Evolutionary conservation across 2,113 vertebrate species (phyloP).

Genomic region (Theristicus caerulescens): DNA sequence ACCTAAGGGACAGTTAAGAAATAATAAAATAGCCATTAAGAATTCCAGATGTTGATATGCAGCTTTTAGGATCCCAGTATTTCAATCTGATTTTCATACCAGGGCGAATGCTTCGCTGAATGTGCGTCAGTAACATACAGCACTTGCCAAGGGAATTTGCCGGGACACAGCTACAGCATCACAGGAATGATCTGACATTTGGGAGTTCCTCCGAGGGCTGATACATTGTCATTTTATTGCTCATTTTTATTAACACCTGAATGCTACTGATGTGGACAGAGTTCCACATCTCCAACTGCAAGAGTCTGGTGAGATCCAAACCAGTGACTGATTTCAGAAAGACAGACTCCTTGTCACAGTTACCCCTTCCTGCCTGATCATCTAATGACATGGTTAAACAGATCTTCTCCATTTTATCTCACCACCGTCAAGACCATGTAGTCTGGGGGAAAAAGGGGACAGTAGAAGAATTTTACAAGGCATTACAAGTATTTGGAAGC

Average conservation of each 20-base stretch:
- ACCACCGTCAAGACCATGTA: neutral
- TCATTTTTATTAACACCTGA: neutral
- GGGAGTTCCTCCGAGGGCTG: neutral
- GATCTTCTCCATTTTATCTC: neutral
- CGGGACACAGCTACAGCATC: neutral
- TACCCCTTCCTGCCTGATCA: neutral
- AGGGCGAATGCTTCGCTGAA: fast-evolving
- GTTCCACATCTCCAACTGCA: fast-evolving
- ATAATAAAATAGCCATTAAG: neutral
- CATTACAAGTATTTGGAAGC: neutral
- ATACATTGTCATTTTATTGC: neutral
- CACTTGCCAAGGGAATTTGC: neutral
- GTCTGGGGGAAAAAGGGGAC: neutral
- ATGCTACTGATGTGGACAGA: neutral
- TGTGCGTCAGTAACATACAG: neutral
- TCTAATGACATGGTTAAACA: neutral
- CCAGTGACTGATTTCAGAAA: neutral
- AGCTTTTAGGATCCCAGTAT: neutral
- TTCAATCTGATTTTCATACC: neutral
- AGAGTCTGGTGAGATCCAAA: neutral
- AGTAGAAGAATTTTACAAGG: neutral
- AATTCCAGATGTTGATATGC: neutral
- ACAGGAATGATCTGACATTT: neutral
- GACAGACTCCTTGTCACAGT: neutral
- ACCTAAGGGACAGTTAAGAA: neutral